phyloP scores from a whole-genome alignment of 2,888 invertebrate species.

The Sipha maydis region DNA sequence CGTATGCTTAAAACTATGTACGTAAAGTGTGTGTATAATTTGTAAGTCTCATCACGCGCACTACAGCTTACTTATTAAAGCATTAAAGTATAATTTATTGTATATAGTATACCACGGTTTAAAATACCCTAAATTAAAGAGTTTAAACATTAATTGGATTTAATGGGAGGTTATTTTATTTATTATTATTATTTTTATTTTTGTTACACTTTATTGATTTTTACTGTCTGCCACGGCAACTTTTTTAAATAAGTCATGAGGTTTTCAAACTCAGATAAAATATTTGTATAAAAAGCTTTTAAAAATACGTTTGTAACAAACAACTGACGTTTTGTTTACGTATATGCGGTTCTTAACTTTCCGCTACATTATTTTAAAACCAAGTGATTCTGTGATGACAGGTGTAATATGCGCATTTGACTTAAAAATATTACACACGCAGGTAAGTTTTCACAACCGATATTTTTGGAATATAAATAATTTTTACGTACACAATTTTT shows the following conservation, averaged over 20 bases:
- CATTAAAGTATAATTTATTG: neutral
- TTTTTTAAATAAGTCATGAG: constrained; percentile 12
- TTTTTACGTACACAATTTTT: too few relatives aligned
- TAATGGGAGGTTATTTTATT: neutral
- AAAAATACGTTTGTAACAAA: constrained; percentile 32
- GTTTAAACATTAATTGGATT: constrained; percentile 14
- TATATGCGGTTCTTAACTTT: constrained; percentile 46
- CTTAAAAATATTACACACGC: constrained; percentile 41
- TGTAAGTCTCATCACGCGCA: neutral
- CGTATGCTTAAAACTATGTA: neutral
- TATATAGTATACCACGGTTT: neutral
- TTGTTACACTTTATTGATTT: neutral
- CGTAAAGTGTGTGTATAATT: neutral
- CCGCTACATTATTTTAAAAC: constrained; percentile 48
- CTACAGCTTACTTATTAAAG: neutral
- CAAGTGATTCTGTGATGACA: constrained; percentile 14
- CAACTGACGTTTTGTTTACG: constrained; percentile 43
- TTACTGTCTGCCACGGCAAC: neutral
- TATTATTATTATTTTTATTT: neutral
- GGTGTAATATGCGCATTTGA: constrained; percentile 38
- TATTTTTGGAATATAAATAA: neutral
- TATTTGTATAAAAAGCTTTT: constrained; percentile 35
- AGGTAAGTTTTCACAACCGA: neutral
- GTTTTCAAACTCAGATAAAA: constrained; percentile 34
- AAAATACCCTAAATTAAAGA: neutral